A percentile compares a stretch with the other conserved stretches of the same genome.
Evolutionary conservation across 2,113 vertebrate genomes (phyloP).

Genomic region (Centropus bengalensis): DNA sequence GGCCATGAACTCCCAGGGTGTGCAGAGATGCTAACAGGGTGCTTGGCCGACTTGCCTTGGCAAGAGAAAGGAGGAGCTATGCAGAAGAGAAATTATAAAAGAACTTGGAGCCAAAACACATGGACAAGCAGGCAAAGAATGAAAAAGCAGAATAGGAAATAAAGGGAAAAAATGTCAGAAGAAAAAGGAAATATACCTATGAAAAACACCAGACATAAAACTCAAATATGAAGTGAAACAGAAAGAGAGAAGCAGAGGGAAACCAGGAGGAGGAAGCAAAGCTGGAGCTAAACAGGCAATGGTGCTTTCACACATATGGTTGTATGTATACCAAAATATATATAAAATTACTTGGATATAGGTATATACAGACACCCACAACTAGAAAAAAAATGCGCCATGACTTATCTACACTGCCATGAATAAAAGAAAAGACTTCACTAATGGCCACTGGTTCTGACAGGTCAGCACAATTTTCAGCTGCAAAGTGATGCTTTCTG

Average conservation of each 20-base stretch:
- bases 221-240: constrained; percentile 26
- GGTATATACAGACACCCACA: not conserved
- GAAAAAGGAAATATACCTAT: not conserved
- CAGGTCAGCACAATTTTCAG: not conserved
- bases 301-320: not conserved
- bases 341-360: not conserved
- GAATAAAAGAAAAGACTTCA: not conserved
- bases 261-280: constrained; percentile 11
- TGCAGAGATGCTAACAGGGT: not conserved
- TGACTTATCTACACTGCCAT: not conserved
- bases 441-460: not conserved
- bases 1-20: accelerated
- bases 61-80: not conserved
- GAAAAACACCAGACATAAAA: not conserved
- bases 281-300: not conserved
- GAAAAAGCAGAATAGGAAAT: not conserved
- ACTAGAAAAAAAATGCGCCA: not conserved
- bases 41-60: not conserved
- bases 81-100: not conserved
- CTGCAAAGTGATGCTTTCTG: not conserved
- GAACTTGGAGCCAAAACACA: not conserved
- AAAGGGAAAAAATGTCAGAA: not conserved
- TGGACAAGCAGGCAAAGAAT: not conserved
- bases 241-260: not conserved
- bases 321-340: not conserved